A percentile compares a stretch with the other conserved stretches of the same genome.
phyloP scores from a whole-genome alignment of 2,888 invertebrate species.

The Diarsia mendica region DNA sequence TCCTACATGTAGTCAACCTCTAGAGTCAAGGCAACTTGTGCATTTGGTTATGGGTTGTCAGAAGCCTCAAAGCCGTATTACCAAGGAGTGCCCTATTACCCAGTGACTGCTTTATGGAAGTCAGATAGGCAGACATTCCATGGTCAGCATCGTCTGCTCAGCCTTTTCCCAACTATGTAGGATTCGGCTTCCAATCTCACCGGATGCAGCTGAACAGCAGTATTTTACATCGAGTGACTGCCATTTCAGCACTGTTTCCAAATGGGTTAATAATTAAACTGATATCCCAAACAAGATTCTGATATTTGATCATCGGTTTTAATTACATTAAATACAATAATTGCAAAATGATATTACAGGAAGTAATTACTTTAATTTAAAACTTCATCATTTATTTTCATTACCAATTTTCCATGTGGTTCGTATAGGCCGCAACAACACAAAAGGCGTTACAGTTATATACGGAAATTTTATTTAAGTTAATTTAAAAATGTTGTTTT shows the following conservation, averaged over 20 bases:
- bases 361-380: constrained; percentile 2
- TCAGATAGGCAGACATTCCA: too few species aligned
- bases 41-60: too few species aligned
- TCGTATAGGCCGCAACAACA: neutral
- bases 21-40: too few species aligned
- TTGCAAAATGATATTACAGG: neutral
- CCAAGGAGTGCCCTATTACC: too few species aligned
- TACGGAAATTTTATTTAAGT: neutral
- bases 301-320: constrained; percentile 1
- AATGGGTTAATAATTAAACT: neutral
- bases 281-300: neutral
- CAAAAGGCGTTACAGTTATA: neutral
- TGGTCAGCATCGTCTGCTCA: neutral
- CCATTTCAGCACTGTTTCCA: neutral
- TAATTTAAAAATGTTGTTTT: neutral
- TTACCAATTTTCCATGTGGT: neutral
- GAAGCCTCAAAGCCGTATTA: too few species aligned
- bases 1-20: too few species aligned
- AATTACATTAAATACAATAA: neutral
- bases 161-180: neutral
- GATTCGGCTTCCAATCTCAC: neutral
- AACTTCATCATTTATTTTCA: constrained; percentile 3
- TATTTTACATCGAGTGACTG: too few species aligned
- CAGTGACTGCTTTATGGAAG: too few species aligned
- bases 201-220: too few species aligned